Evolutionary conservation across 2,113 vertebrate species (phyloP).

Genomic region (Ibidorhyncha struthersii): DNA sequence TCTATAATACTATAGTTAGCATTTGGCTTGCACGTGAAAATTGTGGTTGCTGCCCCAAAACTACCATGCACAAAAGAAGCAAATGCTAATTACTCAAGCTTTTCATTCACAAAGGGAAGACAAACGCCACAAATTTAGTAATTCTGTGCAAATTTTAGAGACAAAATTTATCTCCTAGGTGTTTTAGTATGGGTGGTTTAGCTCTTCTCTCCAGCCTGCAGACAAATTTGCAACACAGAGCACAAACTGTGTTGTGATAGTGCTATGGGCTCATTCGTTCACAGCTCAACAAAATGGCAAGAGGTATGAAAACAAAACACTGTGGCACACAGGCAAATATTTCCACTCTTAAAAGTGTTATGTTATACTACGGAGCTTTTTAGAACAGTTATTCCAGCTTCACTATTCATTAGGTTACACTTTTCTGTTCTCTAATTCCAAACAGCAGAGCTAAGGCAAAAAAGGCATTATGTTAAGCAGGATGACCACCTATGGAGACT

Average conservation of each 20-base stretch:
- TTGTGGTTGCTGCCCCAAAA: background rate
- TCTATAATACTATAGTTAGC: background rate
- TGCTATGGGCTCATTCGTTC: background rate
- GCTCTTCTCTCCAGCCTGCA: background rate
- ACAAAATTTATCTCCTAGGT: background rate
- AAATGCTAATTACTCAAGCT: background rate
- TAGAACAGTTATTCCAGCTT: background rate
- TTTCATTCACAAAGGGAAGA: background rate
- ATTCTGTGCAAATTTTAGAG: background rate
- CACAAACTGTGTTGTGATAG: background rate
- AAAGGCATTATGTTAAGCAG: background rate
- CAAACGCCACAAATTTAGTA: background rate
- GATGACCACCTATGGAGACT: background rate
- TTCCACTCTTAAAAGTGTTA: background rate
- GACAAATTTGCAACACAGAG: background rate
- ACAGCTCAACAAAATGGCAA: background rate
- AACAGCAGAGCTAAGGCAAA: background rate
- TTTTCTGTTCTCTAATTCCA: background rate
- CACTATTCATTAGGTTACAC: background rate
- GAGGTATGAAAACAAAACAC: background rate
- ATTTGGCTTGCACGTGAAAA: background rate
- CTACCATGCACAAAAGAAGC: background rate
- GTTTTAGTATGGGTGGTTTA: background rate
- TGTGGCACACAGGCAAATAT: background rate
- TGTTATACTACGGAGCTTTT: background rate